Evolutionary conservation across 2,113 vertebrate species (phyloP).

Genomic region (Petaurus breviceps): DNA sequence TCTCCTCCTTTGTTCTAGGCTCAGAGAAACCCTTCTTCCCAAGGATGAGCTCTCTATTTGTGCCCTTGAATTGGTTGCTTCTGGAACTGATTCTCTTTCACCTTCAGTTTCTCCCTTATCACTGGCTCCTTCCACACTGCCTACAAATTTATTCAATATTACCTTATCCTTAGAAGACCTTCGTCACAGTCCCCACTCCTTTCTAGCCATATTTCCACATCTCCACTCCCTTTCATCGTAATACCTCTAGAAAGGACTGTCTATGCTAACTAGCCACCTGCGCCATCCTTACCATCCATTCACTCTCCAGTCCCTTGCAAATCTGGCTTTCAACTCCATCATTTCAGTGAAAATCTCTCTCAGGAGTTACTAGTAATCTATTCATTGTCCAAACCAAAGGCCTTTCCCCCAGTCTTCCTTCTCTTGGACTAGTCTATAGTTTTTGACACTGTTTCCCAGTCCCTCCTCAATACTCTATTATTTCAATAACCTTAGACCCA

Average conservation of each 20-base stretch:
- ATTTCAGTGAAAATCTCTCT: neutral
- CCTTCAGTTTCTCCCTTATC: neutral
- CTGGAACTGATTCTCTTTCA: neutral
- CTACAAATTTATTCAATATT: neutral
- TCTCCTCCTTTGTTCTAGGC: neutral
- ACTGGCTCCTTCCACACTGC: neutral
- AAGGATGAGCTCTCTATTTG: neutral
- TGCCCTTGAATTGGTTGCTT: neutral
- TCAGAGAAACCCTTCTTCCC: neutral
- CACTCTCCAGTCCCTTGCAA: neutral
- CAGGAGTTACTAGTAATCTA: neutral
- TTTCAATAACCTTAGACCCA: neutral
- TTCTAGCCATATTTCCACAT: neutral
- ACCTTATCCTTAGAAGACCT: neutral
- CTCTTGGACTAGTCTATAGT: neutral
- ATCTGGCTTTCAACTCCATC: neutral
- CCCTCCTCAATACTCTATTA: neutral
- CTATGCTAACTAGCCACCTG: neutral
- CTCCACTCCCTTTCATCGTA: neutral
- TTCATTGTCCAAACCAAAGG: neutral
- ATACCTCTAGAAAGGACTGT: neutral
- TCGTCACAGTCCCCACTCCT: neutral
- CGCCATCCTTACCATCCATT: neutral
- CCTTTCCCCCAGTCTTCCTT: neutral
- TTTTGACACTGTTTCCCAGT: neutral